A percentile compares a stretch with the other conserved stretches of the same genome.
phyloP scores from a whole-genome alignment of 2,797 vertebrate species.

The Coregonus suidteri region DNA sequence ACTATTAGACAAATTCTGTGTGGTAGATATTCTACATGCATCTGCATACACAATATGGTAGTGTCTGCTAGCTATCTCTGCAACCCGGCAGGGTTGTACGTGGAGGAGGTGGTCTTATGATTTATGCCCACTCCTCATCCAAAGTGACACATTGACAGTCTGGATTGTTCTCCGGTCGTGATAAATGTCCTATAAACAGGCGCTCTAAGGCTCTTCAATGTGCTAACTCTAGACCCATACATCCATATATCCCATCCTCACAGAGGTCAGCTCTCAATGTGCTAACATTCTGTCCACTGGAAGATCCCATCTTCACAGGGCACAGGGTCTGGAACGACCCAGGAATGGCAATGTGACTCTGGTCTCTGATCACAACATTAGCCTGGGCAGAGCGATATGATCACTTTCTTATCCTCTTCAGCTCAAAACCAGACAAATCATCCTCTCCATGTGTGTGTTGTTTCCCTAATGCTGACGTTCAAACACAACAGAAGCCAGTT shows the following conservation, averaged over 20 bases:
- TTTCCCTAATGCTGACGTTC: background rate
- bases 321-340: constrained; percentile 24
- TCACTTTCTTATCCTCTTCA: constrained; percentile 33
- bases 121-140: constrained; percentile 62
- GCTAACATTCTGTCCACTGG: background rate
- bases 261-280: background rate
- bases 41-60: constrained; percentile 42
- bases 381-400: constrained; percentile 29
- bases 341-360: constrained; percentile 25
- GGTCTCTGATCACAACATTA: constrained; percentile 58
- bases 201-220: constrained; percentile 51
- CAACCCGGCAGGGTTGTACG: constrained; percentile 51
- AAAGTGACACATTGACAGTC: constrained; percentile 62
- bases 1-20: background rate
- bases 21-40: background rate
- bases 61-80: constrained; percentile 50
- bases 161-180: constrained; percentile 65
- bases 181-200: constrained; percentile 70
- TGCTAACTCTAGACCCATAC: constrained; percentile 51
- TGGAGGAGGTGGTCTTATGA: constrained; percentile 45
- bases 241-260: constrained; percentile 18
- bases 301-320: background rate
- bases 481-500: constrained; percentile 28
- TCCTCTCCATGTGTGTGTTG: constrained; percentile 38
- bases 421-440: constrained; percentile 48